A percentile compares a stretch with the other conserved stretches of the same genome.
These are phyloP conservation scores for Horisme vitalbata DNA, from an alignment of 2,888 invertebrate species.

Conservation along the genomic window DNA sequence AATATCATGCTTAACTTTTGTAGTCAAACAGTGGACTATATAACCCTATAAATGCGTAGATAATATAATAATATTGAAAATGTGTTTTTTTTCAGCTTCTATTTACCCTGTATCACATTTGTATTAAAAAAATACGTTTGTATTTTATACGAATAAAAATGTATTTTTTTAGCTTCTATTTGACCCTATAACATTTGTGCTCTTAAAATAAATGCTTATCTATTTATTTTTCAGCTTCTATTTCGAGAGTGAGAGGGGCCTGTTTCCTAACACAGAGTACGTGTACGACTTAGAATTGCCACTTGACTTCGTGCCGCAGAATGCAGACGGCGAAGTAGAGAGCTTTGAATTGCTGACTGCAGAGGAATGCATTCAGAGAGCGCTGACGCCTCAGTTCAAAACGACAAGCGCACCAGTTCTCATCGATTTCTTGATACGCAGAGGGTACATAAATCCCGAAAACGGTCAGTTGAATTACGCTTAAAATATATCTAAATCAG, in stretches of 20 bases:
- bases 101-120: too few relatives aligned
- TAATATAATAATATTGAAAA: too few relatives aligned
- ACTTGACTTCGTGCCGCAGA: conserved; percentile 93
- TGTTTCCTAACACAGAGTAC: conserved; percentile 97
- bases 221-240: conserved; percentile 85
- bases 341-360: conserved; percentile 94
- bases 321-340: conserved; percentile 97
- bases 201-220: conserved; percentile 2
- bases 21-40: too few relatives aligned
- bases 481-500: too few relatives aligned
- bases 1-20: too few relatives aligned
- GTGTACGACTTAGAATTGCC: conserved; percentile 96
- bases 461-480: conserved; percentile 84
- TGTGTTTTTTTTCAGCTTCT: too few relatives aligned
- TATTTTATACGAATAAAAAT: too few relatives aligned
- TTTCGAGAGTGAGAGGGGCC: conserved; percentile 95
- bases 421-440: conserved; percentile 95
- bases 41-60: too few relatives aligned
- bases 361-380: conserved; percentile 90
- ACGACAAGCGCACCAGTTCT: conserved; percentile 96
- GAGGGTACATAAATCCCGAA: conserved; percentile 94
- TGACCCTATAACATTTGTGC: too few relatives aligned
- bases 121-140: too few relatives aligned
- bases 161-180: too few relatives aligned
- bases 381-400: conserved; percentile 93